Evolutionary conservation across 1,140 invertebrate genomes (phyloP), one percentile per base, ranked within the genome.

Genomic region (Lepidurus arcticus): DNA sequence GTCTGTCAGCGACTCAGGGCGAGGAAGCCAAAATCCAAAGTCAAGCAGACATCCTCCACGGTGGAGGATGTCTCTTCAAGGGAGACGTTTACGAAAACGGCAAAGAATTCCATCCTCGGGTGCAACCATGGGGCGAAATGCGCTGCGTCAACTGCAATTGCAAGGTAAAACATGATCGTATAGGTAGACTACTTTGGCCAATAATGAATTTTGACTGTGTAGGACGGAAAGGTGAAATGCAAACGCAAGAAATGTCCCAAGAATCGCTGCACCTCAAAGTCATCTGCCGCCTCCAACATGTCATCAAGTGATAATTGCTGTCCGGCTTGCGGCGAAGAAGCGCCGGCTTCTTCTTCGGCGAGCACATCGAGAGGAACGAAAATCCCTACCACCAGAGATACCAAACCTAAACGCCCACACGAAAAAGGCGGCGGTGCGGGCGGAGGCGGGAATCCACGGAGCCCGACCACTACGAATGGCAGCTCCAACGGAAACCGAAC

Each of bases 111-210:
- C 93, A 95, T 87, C 94, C 94, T 1, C 88, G 90, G 9, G 88
- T 96, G 76, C 90, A 91, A 82, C 84, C 85, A 9, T 91, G 94
- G 81, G 93, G 93, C 11, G 92, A 92, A 82, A 90, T 93, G 83
- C 92, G 93, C 83, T 96, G 94, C 83, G 90, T 95, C 81, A 92
- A 90, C 79, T 96, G 94, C 84, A 88, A 90, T 81, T 96, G 94
- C 88, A 93, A 94, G 88, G 94, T 95, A 86, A 88, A 77, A 42
- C 42, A 16, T 47, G 13, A 75, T n/a, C 43, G 13, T 34, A 73
- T 24, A 24, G 2, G 42, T 13, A n/a, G 43, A 13, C 34, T 13
- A 44, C 1, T 11, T 26, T 65, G 16, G 74, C 42, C 16, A 78
- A 77, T 10, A 76, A 73, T 74, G 47, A 8, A 34, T 9, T 47